These are phyloP conservation scores for Crocodylus rhombifer DNA, from an alignment of 2,797 vertebrate genomes.

Conservation along the genomic window DNA sequence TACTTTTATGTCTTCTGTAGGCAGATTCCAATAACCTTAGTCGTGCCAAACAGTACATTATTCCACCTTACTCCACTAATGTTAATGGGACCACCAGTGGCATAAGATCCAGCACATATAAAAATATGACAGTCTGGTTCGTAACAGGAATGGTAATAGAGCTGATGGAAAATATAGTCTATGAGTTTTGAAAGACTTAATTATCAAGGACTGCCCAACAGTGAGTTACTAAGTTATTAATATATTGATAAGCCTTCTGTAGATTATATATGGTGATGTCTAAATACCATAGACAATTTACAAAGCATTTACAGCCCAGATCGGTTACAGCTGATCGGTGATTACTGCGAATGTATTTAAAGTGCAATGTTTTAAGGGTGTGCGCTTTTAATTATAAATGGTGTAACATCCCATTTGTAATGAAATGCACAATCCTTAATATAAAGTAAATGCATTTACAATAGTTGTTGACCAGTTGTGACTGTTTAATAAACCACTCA, in stretches of 20 bases:
- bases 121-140: not conserved
- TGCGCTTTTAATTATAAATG: not conserved
- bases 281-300: accelerated
- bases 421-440: not conserved
- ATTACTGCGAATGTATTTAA: not conserved
- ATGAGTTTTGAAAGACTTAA: not conserved
- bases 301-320: not conserved
- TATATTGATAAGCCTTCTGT: not conserved
- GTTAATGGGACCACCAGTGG: not conserved
- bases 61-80: not conserved
- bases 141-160: not conserved
- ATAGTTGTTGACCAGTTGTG: not conserved
- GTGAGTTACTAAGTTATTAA: not conserved
- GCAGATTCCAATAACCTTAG: not conserved
- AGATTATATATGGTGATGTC: not conserved
- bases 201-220: not conserved
- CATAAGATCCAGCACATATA: not conserved
- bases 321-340: accelerated
- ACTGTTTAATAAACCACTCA: not conserved
- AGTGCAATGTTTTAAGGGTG: not conserved
- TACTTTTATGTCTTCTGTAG: not conserved
- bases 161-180: not conserved
- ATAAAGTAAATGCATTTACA: conserved; percentile 7
- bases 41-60: not conserved
- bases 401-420: not conserved